Percentiles rank a stretch among this genome's conserved stretches.
Evolutionary conservation across 2,797 vertebrate genomes (phyloP).

Genomic region (Alfaro cultratus): DNA sequence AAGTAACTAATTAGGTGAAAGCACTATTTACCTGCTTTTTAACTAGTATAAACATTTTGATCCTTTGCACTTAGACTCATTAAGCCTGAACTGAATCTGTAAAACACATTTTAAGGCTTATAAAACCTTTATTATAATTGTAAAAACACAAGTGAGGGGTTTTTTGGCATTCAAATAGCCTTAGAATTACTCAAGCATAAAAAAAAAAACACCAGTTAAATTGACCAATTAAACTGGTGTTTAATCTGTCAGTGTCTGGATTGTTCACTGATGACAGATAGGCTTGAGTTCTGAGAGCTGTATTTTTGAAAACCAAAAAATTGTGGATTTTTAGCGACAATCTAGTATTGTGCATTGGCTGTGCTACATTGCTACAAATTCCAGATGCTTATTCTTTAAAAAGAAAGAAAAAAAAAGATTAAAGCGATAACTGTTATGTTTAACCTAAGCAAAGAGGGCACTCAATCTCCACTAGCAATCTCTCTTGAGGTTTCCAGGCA

Average conservation of each 20-base stretch:
- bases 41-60: neutral
- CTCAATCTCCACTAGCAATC: constrained; percentile 28
- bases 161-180: neutral
- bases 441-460: constrained; percentile 26
- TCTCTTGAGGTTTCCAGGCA: constrained; percentile 43
- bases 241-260: too few relatives aligned
- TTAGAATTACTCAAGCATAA: neutral
- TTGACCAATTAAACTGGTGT: neutral
- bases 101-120: neutral
- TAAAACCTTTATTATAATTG: neutral
- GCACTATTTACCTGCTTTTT: neutral
- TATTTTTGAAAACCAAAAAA: neutral
- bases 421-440: constrained; percentile 26
- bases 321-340: neutral
- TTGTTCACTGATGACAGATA: neutral
- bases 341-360: neutral
- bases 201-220: neutral
- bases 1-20: neutral
- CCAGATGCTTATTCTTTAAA: neutral
- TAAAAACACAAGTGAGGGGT: neutral
- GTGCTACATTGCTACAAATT: neutral
- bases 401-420: neutral
- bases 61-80: neutral
- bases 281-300: neutral
- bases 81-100: neutral